Percentiles rank a stretch among this genome's conserved stretches.
These are phyloP conservation scores for Brachypalpus laphriformis DNA, from an alignment of 2,888 invertebrate species.

Conservation along the genomic window DNA sequence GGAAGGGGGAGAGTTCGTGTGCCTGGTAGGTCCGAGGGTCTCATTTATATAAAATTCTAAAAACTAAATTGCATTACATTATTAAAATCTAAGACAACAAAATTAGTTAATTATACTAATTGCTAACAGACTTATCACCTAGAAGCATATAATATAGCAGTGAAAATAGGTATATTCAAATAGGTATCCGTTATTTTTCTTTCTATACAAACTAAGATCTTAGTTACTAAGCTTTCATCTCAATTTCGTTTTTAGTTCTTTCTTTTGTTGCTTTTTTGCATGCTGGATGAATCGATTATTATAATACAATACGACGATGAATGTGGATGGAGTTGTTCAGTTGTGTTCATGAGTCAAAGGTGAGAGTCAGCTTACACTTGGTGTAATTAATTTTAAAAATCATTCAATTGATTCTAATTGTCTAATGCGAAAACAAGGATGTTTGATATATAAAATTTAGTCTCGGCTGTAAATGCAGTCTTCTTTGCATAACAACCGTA, in stretches of 20 bases:
- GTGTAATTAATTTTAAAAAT: constrained; percentile 43
- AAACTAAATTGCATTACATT: constrained; percentile 69
- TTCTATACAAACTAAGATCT: constrained; percentile 53
- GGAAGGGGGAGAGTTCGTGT: too few relatives aligned
- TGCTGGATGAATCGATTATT: constrained; percentile 41
- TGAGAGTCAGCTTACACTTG: constrained; percentile 55
- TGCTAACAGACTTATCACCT: constrained; percentile 64
- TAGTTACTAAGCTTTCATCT: constrained; percentile 48
- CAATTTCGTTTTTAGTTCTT: constrained; percentile 11
- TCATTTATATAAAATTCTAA: constrained; percentile 52
- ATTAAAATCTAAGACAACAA: constrained; percentile 58
- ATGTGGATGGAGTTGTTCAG: constrained; percentile 58
- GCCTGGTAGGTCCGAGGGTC: neutral
- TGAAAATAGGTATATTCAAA: constrained; percentile 60
- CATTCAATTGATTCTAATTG: constrained; percentile 50
- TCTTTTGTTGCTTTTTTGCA: constrained; percentile 11
- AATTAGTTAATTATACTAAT: constrained; percentile 58
- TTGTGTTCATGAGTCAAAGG: neutral
- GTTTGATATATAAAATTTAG: constrained; percentile 4
- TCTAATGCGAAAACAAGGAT: constrained; percentile 34
- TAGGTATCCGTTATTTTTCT: constrained; percentile 17
- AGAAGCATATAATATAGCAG: constrained; percentile 68
- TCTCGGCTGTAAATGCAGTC: constrained; percentile 21
- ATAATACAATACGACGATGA: constrained; percentile 60
- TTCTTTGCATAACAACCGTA: constrained; percentile 40